Percentiles rank a stretch among this genome's conserved stretches.
These are phyloP conservation scores for Aurelia coerulea DNA, from an alignment of 30 jellyfish, hydroid and myxozoan genomes.

Conservation along the genomic window DNA sequence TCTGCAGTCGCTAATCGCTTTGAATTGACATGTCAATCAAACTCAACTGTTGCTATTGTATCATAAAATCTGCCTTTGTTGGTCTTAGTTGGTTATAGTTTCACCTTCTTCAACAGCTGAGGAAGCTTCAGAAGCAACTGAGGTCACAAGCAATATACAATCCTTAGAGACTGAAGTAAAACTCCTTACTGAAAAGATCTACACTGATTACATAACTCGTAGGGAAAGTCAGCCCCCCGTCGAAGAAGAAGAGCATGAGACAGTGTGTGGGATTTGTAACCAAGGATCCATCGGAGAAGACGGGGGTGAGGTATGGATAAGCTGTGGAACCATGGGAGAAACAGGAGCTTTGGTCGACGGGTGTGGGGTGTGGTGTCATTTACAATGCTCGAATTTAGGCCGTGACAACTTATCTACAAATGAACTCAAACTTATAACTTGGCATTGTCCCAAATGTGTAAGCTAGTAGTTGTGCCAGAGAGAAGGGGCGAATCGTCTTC, in stretches of 20 bases:
- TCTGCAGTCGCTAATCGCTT: too few relatives aligned
- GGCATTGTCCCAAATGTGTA: conserved; percentile 46
- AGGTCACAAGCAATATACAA: not conserved
- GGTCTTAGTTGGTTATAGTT: not conserved
- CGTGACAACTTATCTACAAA: not conserved
- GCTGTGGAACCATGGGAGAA: not conserved
- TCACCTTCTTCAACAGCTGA: too few relatives aligned
- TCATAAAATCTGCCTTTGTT: too few relatives aligned
- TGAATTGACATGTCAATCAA: too few relatives aligned
- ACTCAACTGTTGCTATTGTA: too few relatives aligned
- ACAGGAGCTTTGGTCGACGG: not conserved
- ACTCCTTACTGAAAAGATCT: not conserved
- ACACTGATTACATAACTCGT: not conserved
- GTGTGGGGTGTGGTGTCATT: conserved; percentile 39
- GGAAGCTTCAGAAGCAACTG: too few relatives aligned
- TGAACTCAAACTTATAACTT: conserved; percentile 17
- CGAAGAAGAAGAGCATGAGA: not conserved
- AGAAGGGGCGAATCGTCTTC: too few relatives aligned
- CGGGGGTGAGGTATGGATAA: conserved; percentile 1
- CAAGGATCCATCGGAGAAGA: not conserved
- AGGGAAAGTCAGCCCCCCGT: not conserved
- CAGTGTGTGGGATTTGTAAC: not conserved
- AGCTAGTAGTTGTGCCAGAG: too few relatives aligned
- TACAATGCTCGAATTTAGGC: conserved; percentile 32
- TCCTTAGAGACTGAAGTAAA: not conserved